Evolutionary conservation across 1,140 invertebrate species (phyloP), one percentile per base, ranked within the genome.

Genomic region (Aphidius ervi): DNA sequence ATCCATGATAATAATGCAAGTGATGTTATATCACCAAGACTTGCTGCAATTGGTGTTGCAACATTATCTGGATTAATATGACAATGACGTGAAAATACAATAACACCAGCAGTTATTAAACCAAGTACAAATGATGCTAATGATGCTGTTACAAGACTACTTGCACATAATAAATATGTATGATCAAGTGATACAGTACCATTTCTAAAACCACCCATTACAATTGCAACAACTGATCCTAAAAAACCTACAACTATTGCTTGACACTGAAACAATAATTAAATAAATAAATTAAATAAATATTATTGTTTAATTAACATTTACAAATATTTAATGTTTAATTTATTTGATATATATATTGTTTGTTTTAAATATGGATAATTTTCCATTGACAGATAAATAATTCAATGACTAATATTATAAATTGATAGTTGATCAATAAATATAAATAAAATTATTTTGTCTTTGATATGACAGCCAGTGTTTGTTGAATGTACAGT

Each of bases 31-130:
- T 94, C 92, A 2, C 92, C 92, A 8, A 95, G 82, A 74, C 89
- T 92, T 2, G 93, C 92, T 10, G 92, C 93, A 64, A 95, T 93
- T 6, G 93, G 93, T 1, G 93, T 94, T 5, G 93, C 91, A 3
- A 95, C 87, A 77, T 95, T 95, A 74, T 95, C 93, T 9, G 93
- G 93, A 79, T 94, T 94, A 47, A 94, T 88, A 65, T 88, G 83
- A 64, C 84, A 88, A 68, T 85, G 83, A 57, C 85, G 82, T 5
- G 88, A 88, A 45, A 86, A 73, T 1, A 90, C 77, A 43, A 90
- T 86, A 3, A 90, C 87, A 37, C 81, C 82, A 5, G 90, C 85
- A 75, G 91, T 93, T 58, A 93, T 83, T 61, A 87, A 72, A 65
- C 88, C 85, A 47, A 86, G 70, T 46, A 86, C 80, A 61, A 86